These are phyloP conservation scores for Spodoptera litura DNA, from an alignment of 1,140 invertebrate species.

Conservation along the genomic window DNA sequence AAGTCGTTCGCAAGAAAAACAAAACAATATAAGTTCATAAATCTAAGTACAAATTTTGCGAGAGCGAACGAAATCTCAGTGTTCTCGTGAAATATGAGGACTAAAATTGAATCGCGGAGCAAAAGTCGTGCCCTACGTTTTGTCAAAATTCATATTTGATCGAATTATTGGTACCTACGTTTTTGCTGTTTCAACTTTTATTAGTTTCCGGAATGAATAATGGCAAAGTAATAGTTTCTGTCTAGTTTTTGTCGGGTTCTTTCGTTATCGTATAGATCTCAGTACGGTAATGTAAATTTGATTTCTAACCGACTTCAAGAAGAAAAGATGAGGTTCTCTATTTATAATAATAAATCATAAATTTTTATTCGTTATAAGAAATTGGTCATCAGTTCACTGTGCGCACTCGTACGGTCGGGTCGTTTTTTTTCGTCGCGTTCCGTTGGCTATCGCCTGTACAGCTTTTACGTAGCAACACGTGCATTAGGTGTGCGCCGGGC, in stretches of 20 bases:
- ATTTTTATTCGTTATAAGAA: too few species aligned
- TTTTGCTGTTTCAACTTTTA: slow-evolving; percentile 4
- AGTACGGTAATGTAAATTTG: too few species aligned
- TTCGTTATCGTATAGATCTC: not conserved
- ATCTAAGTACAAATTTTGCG: slow-evolving; percentile 10
- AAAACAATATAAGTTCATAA: slow-evolving; percentile 34
- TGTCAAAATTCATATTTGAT: slow-evolving; percentile 11
- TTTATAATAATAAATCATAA: too few species aligned
- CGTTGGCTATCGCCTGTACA: too few species aligned
- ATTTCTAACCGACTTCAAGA: too few species aligned
- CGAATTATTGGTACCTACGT: not conserved
- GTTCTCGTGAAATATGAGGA: slow-evolving; percentile 24
- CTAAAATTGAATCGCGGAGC: slow-evolving; percentile 14
- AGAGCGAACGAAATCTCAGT: not conserved
- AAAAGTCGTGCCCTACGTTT: not conserved
- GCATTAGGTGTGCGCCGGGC: too few species aligned
- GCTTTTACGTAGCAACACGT: too few species aligned
- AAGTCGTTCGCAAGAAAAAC: not conserved
- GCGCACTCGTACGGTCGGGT: too few species aligned
- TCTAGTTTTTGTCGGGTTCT: not conserved
- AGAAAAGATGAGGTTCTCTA: too few species aligned
- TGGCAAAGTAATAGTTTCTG: not conserved
- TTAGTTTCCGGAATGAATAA: not conserved
- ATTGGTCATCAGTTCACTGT: too few species aligned
- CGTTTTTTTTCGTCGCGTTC: too few species aligned